These are phyloP conservation scores for Gymnosoma rotundatum DNA, from an alignment of 2,888 invertebrate species.

Conservation along the genomic window DNA sequence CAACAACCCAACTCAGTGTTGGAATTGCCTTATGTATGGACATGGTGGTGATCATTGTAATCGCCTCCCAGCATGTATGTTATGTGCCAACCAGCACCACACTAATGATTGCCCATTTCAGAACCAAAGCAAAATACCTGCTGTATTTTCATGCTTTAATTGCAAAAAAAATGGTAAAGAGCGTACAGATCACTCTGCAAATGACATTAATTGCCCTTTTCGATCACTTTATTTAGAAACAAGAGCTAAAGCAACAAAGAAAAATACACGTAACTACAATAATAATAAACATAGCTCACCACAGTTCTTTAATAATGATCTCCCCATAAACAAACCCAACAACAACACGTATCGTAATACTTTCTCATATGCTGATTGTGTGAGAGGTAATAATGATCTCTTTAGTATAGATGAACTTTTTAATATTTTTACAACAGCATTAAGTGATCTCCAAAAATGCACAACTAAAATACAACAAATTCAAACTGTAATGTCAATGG, in stretches of 20 bases:
- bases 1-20: too few species aligned
- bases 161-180: not conserved
- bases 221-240: too few species aligned
- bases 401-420: slow-evolving; percentile 47
- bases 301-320: too few species aligned
- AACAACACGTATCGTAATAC: not conserved
- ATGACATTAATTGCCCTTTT: not conserved
- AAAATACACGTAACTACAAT: too few species aligned
- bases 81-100: not conserved
- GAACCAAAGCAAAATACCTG: too few species aligned
- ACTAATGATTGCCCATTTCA: slow-evolving; percentile 3
- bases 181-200: not conserved
- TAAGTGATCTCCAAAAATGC: slow-evolving; percentile 36
- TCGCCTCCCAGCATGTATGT: not conserved
- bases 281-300: too few species aligned
- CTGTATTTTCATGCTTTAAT: too few species aligned
- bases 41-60: not conserved
- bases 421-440: slow-evolving; percentile 47
- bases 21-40: too few species aligned
- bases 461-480: slow-evolving; percentile 11
- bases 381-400: not conserved
- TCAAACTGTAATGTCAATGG: too few species aligned
- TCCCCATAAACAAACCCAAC: too few species aligned
- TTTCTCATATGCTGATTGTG: not conserved
- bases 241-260: too few species aligned